phyloP scores from a whole-genome alignment of 2,888 invertebrate genomes.

The Diabrotica balteata region DNA sequence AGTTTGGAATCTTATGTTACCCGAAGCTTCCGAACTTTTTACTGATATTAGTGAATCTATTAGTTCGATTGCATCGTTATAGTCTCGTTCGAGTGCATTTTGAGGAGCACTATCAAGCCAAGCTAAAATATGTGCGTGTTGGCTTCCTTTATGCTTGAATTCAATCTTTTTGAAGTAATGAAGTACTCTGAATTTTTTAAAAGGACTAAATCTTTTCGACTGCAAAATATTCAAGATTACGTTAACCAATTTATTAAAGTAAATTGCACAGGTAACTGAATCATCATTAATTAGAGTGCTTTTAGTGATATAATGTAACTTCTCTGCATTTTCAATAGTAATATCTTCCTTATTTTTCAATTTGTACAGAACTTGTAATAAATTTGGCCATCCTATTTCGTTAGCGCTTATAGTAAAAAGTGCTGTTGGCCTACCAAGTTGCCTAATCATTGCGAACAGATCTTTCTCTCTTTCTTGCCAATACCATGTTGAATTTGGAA shows the following conservation, averaged over 20 bases:
- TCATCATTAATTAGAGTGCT: constrained; percentile 27
- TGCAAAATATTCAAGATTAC: constrained; percentile 43
- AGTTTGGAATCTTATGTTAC: constrained; percentile 44
- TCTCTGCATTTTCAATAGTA: constrained; percentile 28
- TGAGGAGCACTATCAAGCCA: constrained; percentile 53
- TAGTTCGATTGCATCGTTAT: constrained; percentile 37
- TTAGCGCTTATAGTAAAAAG: constrained; percentile 57
- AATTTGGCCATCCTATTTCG: constrained; percentile 53
- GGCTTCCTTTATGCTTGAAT: constrained; percentile 54
- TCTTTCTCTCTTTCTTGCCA: constrained; percentile 13
- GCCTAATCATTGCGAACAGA: constrained; percentile 52
- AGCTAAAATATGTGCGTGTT: constrained; percentile 45
- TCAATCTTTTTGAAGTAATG: constrained; percentile 53
- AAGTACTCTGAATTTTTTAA: constrained; percentile 46
- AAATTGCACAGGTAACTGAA: constrained; percentile 36
- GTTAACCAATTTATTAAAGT: constrained; percentile 51
- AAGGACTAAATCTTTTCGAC: constrained; percentile 48
- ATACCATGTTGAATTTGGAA: constrained; percentile 11
- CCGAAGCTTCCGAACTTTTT: constrained; percentile 39
- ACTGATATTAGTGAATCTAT: constrained; percentile 47
- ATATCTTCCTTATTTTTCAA: constrained; percentile 18
- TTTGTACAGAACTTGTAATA: constrained; percentile 50
- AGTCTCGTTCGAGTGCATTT: constrained; percentile 29
- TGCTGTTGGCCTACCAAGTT: constrained; percentile 54
- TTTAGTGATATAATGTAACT: constrained; percentile 26